A percentile compares a stretch with the other conserved stretches of the same genome.
phyloP scores from a whole-genome alignment of 2,888 invertebrate genomes.

The Lithophane semibrunnea region DNA sequence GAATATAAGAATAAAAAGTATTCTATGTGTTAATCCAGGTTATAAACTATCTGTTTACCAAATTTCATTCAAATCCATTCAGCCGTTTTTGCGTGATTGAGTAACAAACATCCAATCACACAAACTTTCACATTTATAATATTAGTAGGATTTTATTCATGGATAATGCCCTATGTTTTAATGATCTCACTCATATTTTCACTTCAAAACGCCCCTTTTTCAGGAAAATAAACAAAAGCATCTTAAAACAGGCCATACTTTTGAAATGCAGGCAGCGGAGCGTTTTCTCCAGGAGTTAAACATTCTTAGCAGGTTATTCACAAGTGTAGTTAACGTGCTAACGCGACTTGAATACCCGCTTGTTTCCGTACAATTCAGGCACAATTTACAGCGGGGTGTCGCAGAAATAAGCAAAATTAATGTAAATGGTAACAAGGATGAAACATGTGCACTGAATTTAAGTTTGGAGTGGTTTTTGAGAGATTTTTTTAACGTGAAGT shows the following conservation, averaged over 20 bases:
- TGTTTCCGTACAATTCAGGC: slow-evolving; percentile 63
- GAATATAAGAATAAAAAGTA: no score
- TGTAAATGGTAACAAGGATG: slow-evolving; percentile 44
- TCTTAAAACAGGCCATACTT: slow-evolving; percentile 7
- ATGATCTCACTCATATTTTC: background rate
- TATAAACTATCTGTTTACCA: no score
- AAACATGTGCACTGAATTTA: slow-evolving; percentile 42
- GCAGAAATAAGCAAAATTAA: slow-evolving; percentile 65
- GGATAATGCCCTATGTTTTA: background rate
- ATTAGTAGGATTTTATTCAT: no score
- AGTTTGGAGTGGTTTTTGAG: slow-evolving; percentile 27
- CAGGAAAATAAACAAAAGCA: slow-evolving; percentile 1
- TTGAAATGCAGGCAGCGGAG: slow-evolving; percentile 50
- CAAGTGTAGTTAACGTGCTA: slow-evolving; percentile 61
- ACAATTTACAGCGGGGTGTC: slow-evolving; percentile 62
- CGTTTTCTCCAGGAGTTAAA: slow-evolving; percentile 48
- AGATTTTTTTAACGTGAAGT: slow-evolving; percentile 29
- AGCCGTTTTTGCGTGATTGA: no score
- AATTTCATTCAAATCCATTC: no score
- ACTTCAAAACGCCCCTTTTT: no score
- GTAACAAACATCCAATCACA: no score
- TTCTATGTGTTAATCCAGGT: no score
- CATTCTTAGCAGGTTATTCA: slow-evolving; percentile 64
- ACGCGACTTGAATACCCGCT: slow-evolving; percentile 64
- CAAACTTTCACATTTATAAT: no score